Evolutionary conservation across 2,113 vertebrate species (phyloP), one percentile per base, ranked within the genome.

Genomic region (Sylvia atricapilla): DNA sequence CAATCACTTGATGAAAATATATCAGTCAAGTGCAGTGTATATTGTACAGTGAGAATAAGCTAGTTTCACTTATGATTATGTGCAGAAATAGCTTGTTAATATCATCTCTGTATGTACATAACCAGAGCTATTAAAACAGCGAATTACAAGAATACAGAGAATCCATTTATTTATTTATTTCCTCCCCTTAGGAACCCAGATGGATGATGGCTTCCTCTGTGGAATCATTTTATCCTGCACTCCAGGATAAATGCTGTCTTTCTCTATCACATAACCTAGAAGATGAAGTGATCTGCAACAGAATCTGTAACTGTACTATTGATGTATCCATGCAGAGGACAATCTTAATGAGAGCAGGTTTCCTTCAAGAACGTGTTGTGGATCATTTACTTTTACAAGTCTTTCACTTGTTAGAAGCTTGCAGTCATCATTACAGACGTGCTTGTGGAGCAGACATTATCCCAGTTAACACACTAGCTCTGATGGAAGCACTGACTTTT

Each of bases 251-350:
- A 41, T 72, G 85, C 85, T 88, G 46, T 89, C 76, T 96, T 93
- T 28, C 72, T 73, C n/a, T 83, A 68, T 67, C 19, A 41, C 4
- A n/a, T 94, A 93, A 90, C 58, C 77, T 92, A 93, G 92, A 97
- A 79, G 67, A 93, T 87, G 39, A 97, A 95, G 89, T 85, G 59
- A 92, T 91, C 81, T 76, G 63, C 87, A 94, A 31, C 76, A 89
- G 89, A 95, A 94, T 86, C 91, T 92, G 53, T 92, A 93, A 95
- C 68, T 93, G 62, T 91, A 59, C 35, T 96, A 92, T 80, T 94
- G 83, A 93, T 68, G 89, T 89, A 93, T 91, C 66, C 67, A 83
- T 90, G 60, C 20, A 87, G 69, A 95, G 89, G 39, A 39, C 3
- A 50, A 92, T 93, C 33, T 69, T 93, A 88, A 94, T 88, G 94